A percentile compares a stretch with the other conserved stretches of the same genome.
These are phyloP conservation scores for Sternarchorhynchus goeldii DNA, from an alignment of 2,797 vertebrate genomes.

Conservation along the genomic window DNA sequence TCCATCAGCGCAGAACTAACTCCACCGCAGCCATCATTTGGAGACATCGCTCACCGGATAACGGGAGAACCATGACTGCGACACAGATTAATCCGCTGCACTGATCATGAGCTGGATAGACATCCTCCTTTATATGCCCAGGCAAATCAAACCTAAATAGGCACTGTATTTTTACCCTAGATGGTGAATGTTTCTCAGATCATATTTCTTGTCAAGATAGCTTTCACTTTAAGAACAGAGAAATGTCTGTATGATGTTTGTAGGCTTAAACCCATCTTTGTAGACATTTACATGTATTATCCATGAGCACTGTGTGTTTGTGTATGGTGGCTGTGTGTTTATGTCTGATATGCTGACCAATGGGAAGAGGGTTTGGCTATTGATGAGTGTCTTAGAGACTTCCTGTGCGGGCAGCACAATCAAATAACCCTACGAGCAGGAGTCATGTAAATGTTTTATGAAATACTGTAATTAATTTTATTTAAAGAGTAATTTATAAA, in stretches of 20 bases:
- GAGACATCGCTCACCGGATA: neutral
- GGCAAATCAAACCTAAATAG: conserved; percentile 16
- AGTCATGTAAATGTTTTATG: conserved; percentile 66
- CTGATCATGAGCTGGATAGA: conserved; percentile 23
- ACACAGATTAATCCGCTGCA: neutral
- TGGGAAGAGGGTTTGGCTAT: conserved; percentile 37
- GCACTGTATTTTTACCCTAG: conserved; percentile 1
- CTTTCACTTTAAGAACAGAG: conserved; percentile 19
- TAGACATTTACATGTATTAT: conserved; percentile 36
- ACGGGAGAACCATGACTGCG: neutral
- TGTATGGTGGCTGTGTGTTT: conserved; percentile 38
- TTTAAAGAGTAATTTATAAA: conserved; percentile 82
- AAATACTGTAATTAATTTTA: conserved; percentile 76
- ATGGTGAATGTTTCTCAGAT: neutral
- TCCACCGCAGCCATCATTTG: neutral
- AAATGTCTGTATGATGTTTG: conserved; percentile 29
- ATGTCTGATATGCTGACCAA: conserved; percentile 17
- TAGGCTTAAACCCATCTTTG: conserved; percentile 7
- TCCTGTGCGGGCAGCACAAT: conserved; percentile 66
- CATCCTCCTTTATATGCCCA: neutral
- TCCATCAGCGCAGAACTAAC: conserved; percentile 19
- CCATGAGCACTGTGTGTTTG: conserved; percentile 34
- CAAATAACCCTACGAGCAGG: conserved; percentile 53
- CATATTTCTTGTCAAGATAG: conserved; percentile 10
- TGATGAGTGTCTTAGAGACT: conserved; percentile 43